phyloP scores from a whole-genome alignment of 2,113 vertebrate genomes.

The Cepphus grylle region DNA sequence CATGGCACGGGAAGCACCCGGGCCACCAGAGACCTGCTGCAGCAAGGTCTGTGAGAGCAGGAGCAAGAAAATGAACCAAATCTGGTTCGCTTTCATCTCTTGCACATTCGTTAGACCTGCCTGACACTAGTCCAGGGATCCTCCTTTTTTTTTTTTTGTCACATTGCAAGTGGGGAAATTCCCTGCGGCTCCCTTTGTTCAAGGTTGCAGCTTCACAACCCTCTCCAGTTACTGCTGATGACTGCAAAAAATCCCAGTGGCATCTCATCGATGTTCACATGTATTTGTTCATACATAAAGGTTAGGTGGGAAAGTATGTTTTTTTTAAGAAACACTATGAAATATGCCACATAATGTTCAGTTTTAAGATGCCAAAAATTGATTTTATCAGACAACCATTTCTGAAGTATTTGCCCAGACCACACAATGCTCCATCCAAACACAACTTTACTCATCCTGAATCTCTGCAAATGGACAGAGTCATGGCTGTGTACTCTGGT shows the following conservation, averaged over 20 bases:
- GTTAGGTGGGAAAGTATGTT: background rate
- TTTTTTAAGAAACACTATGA: background rate
- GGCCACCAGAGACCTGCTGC: background rate
- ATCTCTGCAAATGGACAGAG: background rate
- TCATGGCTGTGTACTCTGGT: fast-evolving
- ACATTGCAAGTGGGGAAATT: background rate
- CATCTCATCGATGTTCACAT: background rate
- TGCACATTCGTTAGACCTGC: background rate
- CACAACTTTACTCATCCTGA: background rate
- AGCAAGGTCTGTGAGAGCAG: background rate
- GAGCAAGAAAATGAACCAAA: background rate
- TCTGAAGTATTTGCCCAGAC: background rate
- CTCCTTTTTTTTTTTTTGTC: background rate
- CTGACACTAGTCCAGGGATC: background rate
- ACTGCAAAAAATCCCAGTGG: background rate
- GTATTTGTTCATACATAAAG: background rate
- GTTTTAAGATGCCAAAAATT: background rate
- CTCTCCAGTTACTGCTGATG: background rate
- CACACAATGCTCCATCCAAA: background rate
- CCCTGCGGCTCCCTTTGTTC: background rate
- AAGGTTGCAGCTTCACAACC: background rate
- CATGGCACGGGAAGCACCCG: background rate
- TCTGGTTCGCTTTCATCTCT: background rate
- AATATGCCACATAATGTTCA: background rate
- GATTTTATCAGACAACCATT: background rate